Evolutionary conservation across 2,113 vertebrate genomes (phyloP), one percentile per base, ranked within the genome.

Genomic region (Centropristis striata): DNA sequence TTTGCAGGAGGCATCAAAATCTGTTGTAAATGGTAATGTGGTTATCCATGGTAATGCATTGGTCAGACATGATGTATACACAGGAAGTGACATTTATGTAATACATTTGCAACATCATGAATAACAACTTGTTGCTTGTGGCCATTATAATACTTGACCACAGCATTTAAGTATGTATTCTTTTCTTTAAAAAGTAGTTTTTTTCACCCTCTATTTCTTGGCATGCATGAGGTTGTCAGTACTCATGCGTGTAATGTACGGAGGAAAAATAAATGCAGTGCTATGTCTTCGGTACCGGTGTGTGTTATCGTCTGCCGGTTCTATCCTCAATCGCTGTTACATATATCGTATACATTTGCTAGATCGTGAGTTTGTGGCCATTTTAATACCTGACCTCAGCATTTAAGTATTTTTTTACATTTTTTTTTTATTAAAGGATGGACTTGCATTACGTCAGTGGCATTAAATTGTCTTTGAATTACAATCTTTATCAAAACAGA

Each of bases 231-330:
- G 36, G 81, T 93, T 89, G 77, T n/a, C 15, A 75, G 88, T 94
- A 89, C 92, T 51, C 83, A 25, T 92, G 92, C 76, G 71, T 93
- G 90, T 74, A 57, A 91, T 94, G 88, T 90, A 78, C 69, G 91
- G 93, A 93, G 93, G 92, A 79, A 95, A 28, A 94, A 4, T 21
- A 81, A 81, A 81, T 71, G 72, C 92, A 92, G 83, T 32, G 91
- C 88, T 90, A 94, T 95, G 92, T 94, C 94, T 95, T 94, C 92
- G 90, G 93, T 94, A 42, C 90, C 86, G 89, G 91, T 84, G 61
- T 89, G 89, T 91, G 2, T 78, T 36, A 58, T 51, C 15, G 80
- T 94, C 85, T 85, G 77, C 88, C 88, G 87, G 91, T 93, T 81
- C 93, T 93, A 91, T 95, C 92, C 93, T 95, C 92, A 94, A 92